Base-by-base conservation (phyloP, 1,140 invertebrate species). In the Camponotus pennsylvanicus region DNA sequence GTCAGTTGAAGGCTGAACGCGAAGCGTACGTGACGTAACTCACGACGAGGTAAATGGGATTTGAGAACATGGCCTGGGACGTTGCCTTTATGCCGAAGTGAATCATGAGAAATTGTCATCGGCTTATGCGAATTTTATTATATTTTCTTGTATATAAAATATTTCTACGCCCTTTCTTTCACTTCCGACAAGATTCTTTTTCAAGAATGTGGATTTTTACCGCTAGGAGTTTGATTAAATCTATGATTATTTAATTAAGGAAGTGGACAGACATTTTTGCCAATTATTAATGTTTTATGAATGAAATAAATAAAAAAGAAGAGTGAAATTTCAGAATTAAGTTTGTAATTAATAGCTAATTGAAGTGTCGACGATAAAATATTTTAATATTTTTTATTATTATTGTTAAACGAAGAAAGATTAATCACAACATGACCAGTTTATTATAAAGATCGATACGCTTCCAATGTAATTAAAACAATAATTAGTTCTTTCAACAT, bases 1-100 rank as follows among this genome's bases (percentile, higher is more conserved):
- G 18, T 49, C 37, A 32, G 13, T 5, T 71, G 49, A 71, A 80
- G 49, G 66, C 37, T 18, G 11, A 32, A 42, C 21, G 66, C 66
- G 11, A 80, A 80, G 1, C 21, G 9, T 63, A 9, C 32, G 64
- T 80, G 76, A 80, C 5, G 49, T 57, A 71, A 70, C 2, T 9
- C 9, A 13, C 21, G 45, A 18, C n/a, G 37, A 69, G 45, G 2
- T 9, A 49, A 55, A 45, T 69, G 40, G 40, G 64, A 61, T 37
- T 67, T 18, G 42, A 52, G n/a, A 78, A 66, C 42, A 55, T 55
- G 49, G 32, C 15, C 27, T 13, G 32, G 7, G 55, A 42, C 55
- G 52, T 77, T 45, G 55, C 57, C 57, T 63, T 77, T 57, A 9
- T 15, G 34, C 11, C 18, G 1, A 45, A 52, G 42, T 79, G 13